Base-by-base conservation (phyloP, 1,140 invertebrate genomes). In the Cataglyphis hispanica region DNA sequence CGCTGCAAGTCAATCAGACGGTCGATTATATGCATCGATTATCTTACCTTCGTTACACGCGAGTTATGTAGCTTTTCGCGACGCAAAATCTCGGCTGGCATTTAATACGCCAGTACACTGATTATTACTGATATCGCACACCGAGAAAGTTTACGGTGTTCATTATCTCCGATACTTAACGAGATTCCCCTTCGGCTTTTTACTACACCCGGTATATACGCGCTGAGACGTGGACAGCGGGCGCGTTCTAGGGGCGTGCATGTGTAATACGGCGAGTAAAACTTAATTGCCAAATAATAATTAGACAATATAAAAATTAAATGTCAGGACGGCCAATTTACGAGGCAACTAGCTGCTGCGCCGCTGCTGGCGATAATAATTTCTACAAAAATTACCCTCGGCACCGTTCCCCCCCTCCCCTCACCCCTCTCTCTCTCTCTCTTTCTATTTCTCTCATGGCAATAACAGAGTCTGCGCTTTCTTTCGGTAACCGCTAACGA, bases 271-370 rank as follows among this genome's bases (percentile, higher is more conserved):
- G 86, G 89, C 67, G 77, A 89, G 66, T 46, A 67, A 87, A 78
- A 53, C 70, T 90, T 90, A 90, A 90, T 87, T 90, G 70, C 89
- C 61, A 87, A 87, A 89, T 85, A 87, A 90, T 90, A 87, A 87
- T 87, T 90, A 69, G 64, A 87, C 69, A 72, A 85, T 40, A 37
- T 70, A 53, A 84, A 85, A 81, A 77, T 85, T 60, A 58, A 83
- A 76, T 13, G 46, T 53, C 19, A 11, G 50, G n/a, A 53, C 22
- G 7, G 56, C 6, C 83, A 72, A 88, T 89, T 86, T 89, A 88
- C 58, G 76, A 67, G 66, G 61, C 27, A 50, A 70, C 81, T 88
- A 88, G 72, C 16, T 1, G 50, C 56, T n/a, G n/a, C 40, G 80
- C 74, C 77, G 67, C 63, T 85, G 77, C 64, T 27, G 63, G 50